Base-by-base conservation (phyloP, 1,140 invertebrate genomes). In the Camponotus floridanus region DNA sequence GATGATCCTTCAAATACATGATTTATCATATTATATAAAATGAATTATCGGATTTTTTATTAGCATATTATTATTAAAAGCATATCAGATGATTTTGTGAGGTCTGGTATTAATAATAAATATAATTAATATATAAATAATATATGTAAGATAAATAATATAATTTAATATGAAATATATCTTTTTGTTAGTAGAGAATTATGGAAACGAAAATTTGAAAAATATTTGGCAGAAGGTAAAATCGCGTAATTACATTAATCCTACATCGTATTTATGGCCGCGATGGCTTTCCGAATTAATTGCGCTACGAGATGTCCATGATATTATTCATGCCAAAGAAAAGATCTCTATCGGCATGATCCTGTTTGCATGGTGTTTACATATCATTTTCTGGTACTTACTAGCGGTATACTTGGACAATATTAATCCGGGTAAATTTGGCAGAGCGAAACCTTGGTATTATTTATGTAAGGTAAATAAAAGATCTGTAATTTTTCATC, bases 321-420 rank as follows among this genome's bases (percentile, higher is more conserved):
- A 88, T 68, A 78, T 88, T n/a, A 62, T 80, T 39, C 36, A 85
- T 31, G 45, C 26, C 21, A 85, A 74, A 59, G 76, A 87, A 4
- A 67, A 62, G 42, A 76, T 91, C 11, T 70, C 87, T 7, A 39
- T 91, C 8, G 26, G 55, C 13, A 18, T 64, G 2, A 68, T 91
- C 26, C 8, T 91, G 2, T 39, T 87, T 3, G 31, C 36, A 2
- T 91, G 91, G 89, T 33, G 45, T 13, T 51, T 91, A 11, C 91
- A 91, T 61, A 89, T 89, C 51, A 73, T 87, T 68, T 81, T 86
- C n/a, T 91, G 91, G 91, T 81, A 74, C 8, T 21, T 74, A 3
- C 8, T 90, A 11, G 83, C 89, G 1, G 45, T 91, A 55, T 91
- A 91, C 59, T 76, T 89, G n/a, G 89, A 91, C 59, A 89, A 89